Evolutionary conservation across 2,888 invertebrate species (phyloP), one percentile per base, ranked within the genome.

Genomic region (Disparrhopalites patrizii): DNA sequence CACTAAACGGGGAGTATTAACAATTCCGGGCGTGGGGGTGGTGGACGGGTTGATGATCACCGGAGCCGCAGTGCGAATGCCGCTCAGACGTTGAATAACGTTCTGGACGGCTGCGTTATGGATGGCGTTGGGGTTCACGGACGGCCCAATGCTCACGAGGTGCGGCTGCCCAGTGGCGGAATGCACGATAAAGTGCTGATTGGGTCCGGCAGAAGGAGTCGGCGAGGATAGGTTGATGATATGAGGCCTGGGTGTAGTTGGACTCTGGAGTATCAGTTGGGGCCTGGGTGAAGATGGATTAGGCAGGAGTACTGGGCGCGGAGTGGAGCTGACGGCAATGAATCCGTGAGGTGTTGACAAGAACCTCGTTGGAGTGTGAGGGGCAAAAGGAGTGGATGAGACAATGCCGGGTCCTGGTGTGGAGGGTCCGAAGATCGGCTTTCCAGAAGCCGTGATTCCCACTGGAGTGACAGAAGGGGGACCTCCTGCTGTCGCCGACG

Each of bases 31-130:
- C 10, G 55, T 38, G 4, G 63, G 57, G 1, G 66, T 56, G 15
- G 66, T 64, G 43, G 52, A 60, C 15, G 70, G 64, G 56, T 61
- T 68, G 13, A 65, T 38, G 13, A 67, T 2, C 13, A 66, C 51
- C 18, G 68, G 63, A 30, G 62, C 50, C 20, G 54, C 52, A 3
- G 67, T 58, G 55, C 56, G 13, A 40, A 69, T 7, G 31, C 67
- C 61, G 62, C 54, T 65, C 47, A 60, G 50, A 25, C 51, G 60
- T 20, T 61, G 56, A 38, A 68, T 65, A 13, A 65, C 65, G 40
- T 66, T 56, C 56, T 68, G 68, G 25, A 68, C 65, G 10, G 68
- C 68, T n/a, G 56, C 31, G 20, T 55, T 61, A 50, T 66, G 67
- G 20, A 60, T 51, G 15, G 52, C n/a, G 1, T 52, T 52, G n/a